phyloP scores from a whole-genome alignment of 2,113 vertebrate species.

The Bombycilla garrulus region DNA sequence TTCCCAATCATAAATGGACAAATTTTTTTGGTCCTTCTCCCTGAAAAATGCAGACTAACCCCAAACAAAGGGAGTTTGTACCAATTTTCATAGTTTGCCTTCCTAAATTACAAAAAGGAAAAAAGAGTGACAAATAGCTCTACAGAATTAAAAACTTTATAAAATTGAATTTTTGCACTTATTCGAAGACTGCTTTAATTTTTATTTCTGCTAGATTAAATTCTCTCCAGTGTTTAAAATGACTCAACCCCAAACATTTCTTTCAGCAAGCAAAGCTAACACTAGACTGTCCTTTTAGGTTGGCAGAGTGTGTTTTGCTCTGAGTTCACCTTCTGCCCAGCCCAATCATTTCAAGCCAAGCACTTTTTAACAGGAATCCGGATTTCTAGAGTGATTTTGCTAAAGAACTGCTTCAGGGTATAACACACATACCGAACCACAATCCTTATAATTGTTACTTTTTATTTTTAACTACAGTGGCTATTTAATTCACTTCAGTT shows the following conservation, averaged over 20 bases:
- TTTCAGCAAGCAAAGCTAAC: neutral
- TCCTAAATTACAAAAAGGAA: neutral
- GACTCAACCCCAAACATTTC: neutral
- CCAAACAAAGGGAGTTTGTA: neutral
- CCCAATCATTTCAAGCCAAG: neutral
- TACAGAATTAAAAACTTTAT: neutral
- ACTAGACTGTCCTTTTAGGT: neutral
- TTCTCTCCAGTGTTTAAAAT: neutral
- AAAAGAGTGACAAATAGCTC: neutral
- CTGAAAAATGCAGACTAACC: neutral
- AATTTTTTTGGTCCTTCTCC: neutral
- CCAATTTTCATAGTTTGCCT: neutral
- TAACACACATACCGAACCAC: neutral
- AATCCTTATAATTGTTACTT: neutral
- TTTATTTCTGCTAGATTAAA: neutral
- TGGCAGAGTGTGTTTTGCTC: neutral
- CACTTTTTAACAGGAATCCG: neutral
- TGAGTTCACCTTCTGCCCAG: neutral
- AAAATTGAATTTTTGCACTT: neutral
- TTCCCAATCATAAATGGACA: neutral
- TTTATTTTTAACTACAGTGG: slow-evolving; percentile 4
- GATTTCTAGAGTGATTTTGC: neutral
- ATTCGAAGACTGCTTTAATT: neutral
- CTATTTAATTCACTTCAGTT: slow-evolving; percentile 48
- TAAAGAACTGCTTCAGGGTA: neutral